These are phyloP conservation scores for Omphaloscelis lunosa DNA, from an alignment of 2,888 invertebrate genomes.

Conservation along the genomic window DNA sequence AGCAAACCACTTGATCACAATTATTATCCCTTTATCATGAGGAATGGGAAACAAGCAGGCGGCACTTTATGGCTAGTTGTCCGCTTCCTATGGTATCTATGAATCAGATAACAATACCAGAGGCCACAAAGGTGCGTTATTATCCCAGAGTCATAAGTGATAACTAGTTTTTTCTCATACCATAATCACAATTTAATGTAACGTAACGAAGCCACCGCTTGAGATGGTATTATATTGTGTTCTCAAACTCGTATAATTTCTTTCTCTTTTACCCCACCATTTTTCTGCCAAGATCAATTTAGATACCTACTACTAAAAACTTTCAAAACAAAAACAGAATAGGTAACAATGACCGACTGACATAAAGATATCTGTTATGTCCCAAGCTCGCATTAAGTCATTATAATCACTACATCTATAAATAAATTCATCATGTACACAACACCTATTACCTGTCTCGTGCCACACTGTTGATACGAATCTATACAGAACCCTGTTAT, in stretches of 20 bases:
- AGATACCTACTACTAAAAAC: slow-evolving; percentile 7
- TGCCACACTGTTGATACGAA: slow-evolving; percentile 29
- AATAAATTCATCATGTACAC: slow-evolving; percentile 20
- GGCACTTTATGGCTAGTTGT: background rate
- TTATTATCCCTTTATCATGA: background rate
- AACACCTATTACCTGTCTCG: slow-evolving; percentile 22
- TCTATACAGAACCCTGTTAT: slow-evolving; percentile 37
- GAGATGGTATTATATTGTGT: background rate
- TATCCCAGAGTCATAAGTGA: background rate
- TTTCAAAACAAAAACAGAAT: slow-evolving; percentile 6
- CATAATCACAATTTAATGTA: background rate
- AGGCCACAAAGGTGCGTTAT: background rate
- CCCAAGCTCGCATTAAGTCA: slow-evolving; percentile 9
- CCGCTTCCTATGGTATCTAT: background rate
- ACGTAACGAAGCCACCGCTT: background rate
- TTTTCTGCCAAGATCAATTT: background rate
- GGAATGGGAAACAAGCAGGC: background rate
- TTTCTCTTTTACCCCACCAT: background rate
- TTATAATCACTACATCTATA: slow-evolving; percentile 26
- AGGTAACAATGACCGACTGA: background rate
- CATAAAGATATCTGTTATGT: background rate
- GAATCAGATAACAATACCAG: background rate
- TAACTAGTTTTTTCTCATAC: background rate
- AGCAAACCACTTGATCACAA: background rate
- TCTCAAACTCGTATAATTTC: background rate